Evolutionary conservation across 2,113 vertebrate genomes (phyloP).

Genomic region (Butastur rufipennis): DNA sequence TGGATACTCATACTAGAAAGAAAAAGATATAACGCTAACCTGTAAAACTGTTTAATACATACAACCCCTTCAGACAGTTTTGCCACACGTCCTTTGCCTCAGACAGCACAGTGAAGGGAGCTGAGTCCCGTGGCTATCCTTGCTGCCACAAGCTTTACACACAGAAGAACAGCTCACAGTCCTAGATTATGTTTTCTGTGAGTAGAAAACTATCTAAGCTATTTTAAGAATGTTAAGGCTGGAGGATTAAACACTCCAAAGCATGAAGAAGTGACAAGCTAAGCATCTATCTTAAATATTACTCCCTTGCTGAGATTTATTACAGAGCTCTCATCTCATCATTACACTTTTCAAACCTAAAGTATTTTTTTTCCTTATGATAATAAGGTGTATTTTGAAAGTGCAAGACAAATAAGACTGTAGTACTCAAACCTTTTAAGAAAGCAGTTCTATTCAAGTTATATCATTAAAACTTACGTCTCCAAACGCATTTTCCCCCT

Average conservation of each 20-base stretch:
- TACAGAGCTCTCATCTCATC: not conserved
- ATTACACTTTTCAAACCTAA: not conserved
- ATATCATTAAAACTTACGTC: not conserved
- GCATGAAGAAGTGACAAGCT: not conserved
- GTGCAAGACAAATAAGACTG: not conserved
- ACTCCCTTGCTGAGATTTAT: not conserved
- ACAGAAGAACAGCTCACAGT: not conserved
- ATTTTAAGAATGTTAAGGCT: slow-evolving; percentile 28
- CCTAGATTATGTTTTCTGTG: not conserved
- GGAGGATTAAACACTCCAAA: not conserved
- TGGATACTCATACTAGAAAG: not conserved
- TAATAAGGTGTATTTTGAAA: not conserved
- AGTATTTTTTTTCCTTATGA: not conserved
- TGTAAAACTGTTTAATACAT: not conserved
- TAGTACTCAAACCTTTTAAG: not conserved
- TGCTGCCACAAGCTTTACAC: not conserved
- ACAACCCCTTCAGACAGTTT: not conserved
- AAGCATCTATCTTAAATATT: not conserved
- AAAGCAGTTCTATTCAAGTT: not conserved
- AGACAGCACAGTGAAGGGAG: not conserved
- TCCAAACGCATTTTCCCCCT: not conserved
- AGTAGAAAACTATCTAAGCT: slow-evolving; percentile 4
- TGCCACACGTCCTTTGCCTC: not conserved
- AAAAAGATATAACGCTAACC: not conserved
- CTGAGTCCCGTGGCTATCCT: accelerated